A percentile compares a stretch with the other conserved stretches of the same genome.
phyloP scores from a whole-genome alignment of 2,113 vertebrate genomes.

The Vidua macroura region DNA sequence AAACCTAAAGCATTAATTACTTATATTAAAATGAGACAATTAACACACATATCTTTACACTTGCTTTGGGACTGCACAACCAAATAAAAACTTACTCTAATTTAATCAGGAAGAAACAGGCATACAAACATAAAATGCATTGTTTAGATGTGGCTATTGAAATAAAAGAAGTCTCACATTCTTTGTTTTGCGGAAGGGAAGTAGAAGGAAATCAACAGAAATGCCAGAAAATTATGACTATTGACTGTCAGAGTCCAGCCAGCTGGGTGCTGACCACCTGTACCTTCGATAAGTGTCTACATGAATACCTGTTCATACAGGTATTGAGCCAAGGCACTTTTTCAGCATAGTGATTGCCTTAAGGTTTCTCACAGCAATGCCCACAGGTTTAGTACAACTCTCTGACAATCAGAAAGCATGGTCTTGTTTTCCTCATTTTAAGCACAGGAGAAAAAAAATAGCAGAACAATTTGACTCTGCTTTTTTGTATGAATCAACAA shows the following conservation, averaged over 20 bases:
- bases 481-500: neutral
- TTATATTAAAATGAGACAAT: neutral
- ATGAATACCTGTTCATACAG: neutral
- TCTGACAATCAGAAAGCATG: neutral
- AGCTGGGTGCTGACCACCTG: neutral
- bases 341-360: neutral
- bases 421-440: neutral
- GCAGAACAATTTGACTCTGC: neutral
- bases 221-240: neutral
- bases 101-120: neutral
- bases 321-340: neutral
- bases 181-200: neutral
- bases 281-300: neutral
- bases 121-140: neutral
- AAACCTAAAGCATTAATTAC: constrained; percentile 27
- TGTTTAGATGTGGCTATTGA: neutral
- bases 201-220: neutral
- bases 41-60: neutral
- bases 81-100: neutral
- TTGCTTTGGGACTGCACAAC: neutral
- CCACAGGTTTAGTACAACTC: neutral
- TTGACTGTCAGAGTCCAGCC: neutral
- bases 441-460: neutral
- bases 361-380: neutral
- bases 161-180: neutral